Evolutionary conservation across 2,797 vertebrate species (phyloP), one percentile per base, ranked within the genome.

Genomic region (Tamandua tetradactyla): DNA sequence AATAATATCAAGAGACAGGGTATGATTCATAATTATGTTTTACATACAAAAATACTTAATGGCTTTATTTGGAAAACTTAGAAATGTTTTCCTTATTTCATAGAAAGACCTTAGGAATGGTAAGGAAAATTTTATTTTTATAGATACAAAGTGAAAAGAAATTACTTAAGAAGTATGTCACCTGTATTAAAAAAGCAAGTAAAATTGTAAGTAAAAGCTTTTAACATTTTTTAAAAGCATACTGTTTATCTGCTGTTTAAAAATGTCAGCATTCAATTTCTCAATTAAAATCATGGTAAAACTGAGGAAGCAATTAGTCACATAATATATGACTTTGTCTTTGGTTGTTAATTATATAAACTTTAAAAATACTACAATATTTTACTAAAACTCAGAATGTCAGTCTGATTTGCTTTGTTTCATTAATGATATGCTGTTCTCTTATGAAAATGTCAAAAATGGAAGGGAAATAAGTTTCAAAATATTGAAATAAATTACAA

Each of bases 101-200:
- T 55, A 55, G 52, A 93, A 66, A 35, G n/a, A 95, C 87, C 35
- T 95, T 94, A 87, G 35, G 40, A 90, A 62, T 91, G 80, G 22
- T 91, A 85, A 96, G 55, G 37, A 88, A 62, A 89, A 94, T 91
- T 96, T 94, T 94, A 96, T 96, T 96, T 97, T 97, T 96, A 90
- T 96, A 96, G 35, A 80, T 7, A 92, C 22, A 83, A 91, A 76
- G 22, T 75, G 52, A 89, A 95, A 90, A 92, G 10, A 82, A 10
- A 74, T 80, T 86, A 88, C 69, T 64, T 95, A 93, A 92, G 44
- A 90, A 94, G 52, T 35, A 89, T 78, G 75, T 92, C 91, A 72
- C n/a, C 40, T 96, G 27, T 84, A 86, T 76, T 95, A 89, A 89
- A 7, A 35, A 84, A 49, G 66, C 75, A 47, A 47, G 11, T 66